Base-by-base conservation (phyloP, 1,140 invertebrate species). In the Ceratoteleas bidentatus region DNA sequence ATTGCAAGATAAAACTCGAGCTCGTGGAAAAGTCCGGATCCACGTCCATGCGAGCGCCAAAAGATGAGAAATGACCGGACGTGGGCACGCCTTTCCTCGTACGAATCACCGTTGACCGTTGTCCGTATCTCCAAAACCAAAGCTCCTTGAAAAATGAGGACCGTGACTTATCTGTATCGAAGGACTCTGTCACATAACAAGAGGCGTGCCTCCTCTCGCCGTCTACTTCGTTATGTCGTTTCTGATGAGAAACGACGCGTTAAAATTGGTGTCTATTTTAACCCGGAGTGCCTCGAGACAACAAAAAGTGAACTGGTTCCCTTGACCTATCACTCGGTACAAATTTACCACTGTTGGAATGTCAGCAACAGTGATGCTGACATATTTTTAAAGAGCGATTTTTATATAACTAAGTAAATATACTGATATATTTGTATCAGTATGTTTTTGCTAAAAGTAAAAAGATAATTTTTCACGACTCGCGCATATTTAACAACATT, bases 1-100 rank as follows among this genome's bases (percentile, higher is more conserved):
- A 89, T 85, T 82, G 85, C 86, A 85, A 90, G 89, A 91, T 90
- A 89, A 91, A 90, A 90, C 85, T 86, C 88, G 86, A 70, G 86
- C 72, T 83, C 73, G 84, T 90, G 88, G 88, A 91, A 90, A 89
- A 90, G 85, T 90, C 84, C 80, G 62, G 81, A 85, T 86, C 78
- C 57, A 34, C 78, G 83, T 76, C 34, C 76, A 50, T 72, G 68
- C 65, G 16, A 32, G 54, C 60, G 53, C 61, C 60, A 76, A 83
- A 80, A 79, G 85, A 84, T 85, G 85, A 87, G 85, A 89, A 87
- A 87, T 85, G 84, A 80, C 78, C 85, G 33, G 77, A 66, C 61
- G 43, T 43, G 52, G 79, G 64, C 83, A 84, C 83, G 74, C 74
- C 75, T 84, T 81, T 82, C 53, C 73, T 77, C 56, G 54, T 65